phyloP scores from a whole-genome alignment of 30 jellyfish, hydroid and myxozoan species.

The Cassiopea andromeda region DNA sequence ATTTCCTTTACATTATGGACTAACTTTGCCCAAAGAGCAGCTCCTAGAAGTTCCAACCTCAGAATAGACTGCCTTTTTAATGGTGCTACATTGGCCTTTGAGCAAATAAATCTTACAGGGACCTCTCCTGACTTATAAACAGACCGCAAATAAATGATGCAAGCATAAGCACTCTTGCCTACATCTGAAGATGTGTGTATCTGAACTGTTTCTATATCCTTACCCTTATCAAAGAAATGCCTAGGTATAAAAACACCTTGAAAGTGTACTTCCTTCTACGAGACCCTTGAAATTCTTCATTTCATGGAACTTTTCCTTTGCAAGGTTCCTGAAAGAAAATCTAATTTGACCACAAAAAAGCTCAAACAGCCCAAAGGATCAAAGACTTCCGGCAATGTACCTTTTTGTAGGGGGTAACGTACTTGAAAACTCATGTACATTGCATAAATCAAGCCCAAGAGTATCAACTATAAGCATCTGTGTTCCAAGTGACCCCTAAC shows the following conservation, averaged over 20 bases:
- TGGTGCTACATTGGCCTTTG: slow-evolving; percentile 83
- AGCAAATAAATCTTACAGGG: slow-evolving; percentile 25
- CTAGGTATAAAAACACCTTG: background rate
- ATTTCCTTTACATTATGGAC: background rate
- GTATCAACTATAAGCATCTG: background rate
- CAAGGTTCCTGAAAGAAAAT: background rate
- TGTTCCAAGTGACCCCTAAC: slow-evolving; percentile 29
- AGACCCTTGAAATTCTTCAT: background rate
- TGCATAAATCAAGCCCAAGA: background rate
- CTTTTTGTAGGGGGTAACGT: background rate
- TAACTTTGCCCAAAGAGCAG: slow-evolving; percentile 35
- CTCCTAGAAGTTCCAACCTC: slow-evolving; percentile 64
- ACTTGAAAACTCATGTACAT: slow-evolving; percentile 1
- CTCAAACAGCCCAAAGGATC: background rate
- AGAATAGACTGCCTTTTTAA: slow-evolving; percentile 52
- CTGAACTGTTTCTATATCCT: slow-evolving; percentile 5
- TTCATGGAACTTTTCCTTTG: background rate
- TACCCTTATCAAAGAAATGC: background rate
- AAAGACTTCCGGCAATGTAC: background rate
- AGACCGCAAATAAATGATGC: slow-evolving; percentile 63
- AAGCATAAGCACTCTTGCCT: slow-evolving; percentile 55
- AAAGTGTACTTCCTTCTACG: background rate
- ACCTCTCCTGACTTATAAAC: slow-evolving; percentile 64
- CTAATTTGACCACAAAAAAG: too few relatives aligned
- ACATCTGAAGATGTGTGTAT: slow-evolving; percentile 78